A percentile compares a stretch with the other conserved stretches of the same genome.
Conservation (phyloP, 2,113 vertebrate species). For the Balaeniceps rex region DNA sequence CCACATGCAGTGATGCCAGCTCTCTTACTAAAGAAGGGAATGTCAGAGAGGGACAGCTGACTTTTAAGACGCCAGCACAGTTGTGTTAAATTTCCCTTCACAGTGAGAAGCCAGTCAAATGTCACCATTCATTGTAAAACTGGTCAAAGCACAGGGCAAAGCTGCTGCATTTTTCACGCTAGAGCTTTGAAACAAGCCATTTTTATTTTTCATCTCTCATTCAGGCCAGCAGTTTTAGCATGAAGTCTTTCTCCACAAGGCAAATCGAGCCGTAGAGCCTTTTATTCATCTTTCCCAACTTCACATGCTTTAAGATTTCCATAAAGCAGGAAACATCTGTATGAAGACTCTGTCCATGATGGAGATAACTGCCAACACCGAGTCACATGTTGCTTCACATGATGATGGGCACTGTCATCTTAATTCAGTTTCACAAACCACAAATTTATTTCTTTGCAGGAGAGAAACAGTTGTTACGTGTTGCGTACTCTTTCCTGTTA, state of each 20-base stretch:
- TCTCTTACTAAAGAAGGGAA: neutral
- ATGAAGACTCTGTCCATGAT: neutral
- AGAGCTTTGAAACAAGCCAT: neutral
- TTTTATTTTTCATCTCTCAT: neutral
- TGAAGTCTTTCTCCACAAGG: neutral
- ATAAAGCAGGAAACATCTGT: neutral
- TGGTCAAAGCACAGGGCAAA: constrained; percentile 4
- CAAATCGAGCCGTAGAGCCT: neutral
- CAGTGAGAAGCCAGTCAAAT: constrained; percentile 54
- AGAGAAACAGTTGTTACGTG: neutral
- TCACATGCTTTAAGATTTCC: neutral
- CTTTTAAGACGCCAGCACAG: constrained; percentile 32
- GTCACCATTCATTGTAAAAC: constrained; percentile 51
- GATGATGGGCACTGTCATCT: neutral
- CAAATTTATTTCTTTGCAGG: neutral
- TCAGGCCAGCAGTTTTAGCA: neutral
- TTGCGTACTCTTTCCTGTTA: neutral
- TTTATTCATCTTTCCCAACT: neutral
- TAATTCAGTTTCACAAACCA: neutral
- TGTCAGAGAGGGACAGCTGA: constrained; percentile 13
- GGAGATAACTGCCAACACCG: neutral
- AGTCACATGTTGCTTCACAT: neutral
- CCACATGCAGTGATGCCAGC: neutral
- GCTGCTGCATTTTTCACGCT: constrained; percentile 5
- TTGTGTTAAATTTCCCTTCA: constrained; percentile 47